These are phyloP conservation scores for Dromaius novaehollandiae DNA, from an alignment of 2,113 vertebrate species.

Conservation along the genomic window DNA sequence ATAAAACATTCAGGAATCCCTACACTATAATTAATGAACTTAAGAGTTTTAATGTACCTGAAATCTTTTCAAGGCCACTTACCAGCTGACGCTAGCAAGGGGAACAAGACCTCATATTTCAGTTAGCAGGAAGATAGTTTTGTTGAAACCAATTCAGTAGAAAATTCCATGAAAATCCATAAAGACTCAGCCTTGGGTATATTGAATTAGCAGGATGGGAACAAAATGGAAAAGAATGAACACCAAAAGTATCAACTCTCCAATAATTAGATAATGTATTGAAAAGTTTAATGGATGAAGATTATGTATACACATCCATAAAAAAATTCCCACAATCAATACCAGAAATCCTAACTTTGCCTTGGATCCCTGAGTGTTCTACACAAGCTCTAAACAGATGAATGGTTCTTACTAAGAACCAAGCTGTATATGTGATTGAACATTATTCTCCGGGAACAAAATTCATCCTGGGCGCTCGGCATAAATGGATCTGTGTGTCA, in stretches of 20 bases:
- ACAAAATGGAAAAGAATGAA: not conserved
- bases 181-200: not conserved
- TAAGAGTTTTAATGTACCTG: not conserved
- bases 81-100: not conserved
- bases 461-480: not conserved
- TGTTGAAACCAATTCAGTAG: not conserved
- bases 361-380: fast-evolving
- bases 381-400: fast-evolving
- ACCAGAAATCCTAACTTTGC: not conserved
- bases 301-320: not conserved
- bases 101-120: not conserved
- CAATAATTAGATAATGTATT: not conserved
- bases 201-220: not conserved
- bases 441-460: not conserved
- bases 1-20: not conserved
- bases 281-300: not conserved
- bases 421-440: not conserved
- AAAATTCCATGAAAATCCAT: not conserved
- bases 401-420: not conserved
- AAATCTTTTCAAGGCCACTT: not conserved
- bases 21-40: not conserved
- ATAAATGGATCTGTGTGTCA: not conserved
- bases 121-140: not conserved
- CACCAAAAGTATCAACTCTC: not conserved
- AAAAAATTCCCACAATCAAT: not conserved